A percentile compares a stretch with the other conserved stretches of the same genome.
Conservation (phyloP, 2,888 invertebrate species). For the Ectemnius continuus region DNA sequence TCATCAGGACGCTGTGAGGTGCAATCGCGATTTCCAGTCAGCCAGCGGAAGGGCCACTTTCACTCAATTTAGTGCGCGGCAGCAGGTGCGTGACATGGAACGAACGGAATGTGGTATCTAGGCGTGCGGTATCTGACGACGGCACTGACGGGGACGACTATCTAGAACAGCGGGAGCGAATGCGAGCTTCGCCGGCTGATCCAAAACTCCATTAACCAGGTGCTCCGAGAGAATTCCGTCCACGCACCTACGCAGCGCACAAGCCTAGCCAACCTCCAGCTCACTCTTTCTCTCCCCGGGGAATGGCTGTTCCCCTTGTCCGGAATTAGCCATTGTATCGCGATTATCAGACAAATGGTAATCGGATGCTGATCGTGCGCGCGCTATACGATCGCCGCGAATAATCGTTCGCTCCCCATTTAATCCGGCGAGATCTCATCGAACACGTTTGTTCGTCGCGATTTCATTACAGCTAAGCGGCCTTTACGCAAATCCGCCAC, state of each 20-base stretch:
- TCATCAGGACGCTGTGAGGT: not conserved
- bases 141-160: slow-evolving; percentile 32
- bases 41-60: slow-evolving; percentile 61
- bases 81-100: slow-evolving; percentile 54
- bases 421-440: slow-evolving; percentile 29
- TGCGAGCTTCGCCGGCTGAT: slow-evolving; percentile 29
- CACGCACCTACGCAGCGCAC: slow-evolving; percentile 20
- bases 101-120: slow-evolving; percentile 35
- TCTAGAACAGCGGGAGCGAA: slow-evolving; percentile 5
- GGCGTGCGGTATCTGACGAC: slow-evolving; percentile 46
- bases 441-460: slow-evolving; percentile 7
- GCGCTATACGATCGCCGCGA: slow-evolving; percentile 33
- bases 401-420: slow-evolving; percentile 49
- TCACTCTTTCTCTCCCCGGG: not conserved
- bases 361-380: slow-evolving; percentile 32
- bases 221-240: slow-evolving; percentile 44
- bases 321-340: slow-evolving; percentile 44
- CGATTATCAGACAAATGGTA: slow-evolving; percentile 52
- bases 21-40: not conserved
- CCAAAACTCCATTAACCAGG: slow-evolving; percentile 40
- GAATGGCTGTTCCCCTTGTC: too few species aligned
- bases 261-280: slow-evolving; percentile 21
- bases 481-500: slow-evolving; percentile 36
- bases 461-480: slow-evolving; percentile 43
- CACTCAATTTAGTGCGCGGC: slow-evolving; percentile 73